Conservation (phyloP, 2,888 invertebrate species). For the Limnephilus marmoratus region DNA sequence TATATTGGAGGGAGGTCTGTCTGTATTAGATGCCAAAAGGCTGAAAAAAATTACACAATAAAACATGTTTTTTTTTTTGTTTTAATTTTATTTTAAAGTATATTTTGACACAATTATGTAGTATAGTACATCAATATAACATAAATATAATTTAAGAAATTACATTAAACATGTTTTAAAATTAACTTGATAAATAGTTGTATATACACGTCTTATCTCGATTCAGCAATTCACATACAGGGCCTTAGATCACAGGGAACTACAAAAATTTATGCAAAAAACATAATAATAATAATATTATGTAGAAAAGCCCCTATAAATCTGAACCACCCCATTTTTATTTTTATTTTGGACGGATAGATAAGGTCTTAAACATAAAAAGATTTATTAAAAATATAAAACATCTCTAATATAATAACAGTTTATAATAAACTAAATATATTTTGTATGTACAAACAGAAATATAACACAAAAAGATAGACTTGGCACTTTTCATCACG, state of each 20-base stretch:
- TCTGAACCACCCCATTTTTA: neutral
- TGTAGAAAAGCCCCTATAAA: neutral
- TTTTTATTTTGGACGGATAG: conserved; percentile 38
- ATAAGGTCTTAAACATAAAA: conserved; percentile 20
- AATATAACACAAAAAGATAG: conserved; percentile 52
- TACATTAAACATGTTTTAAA: neutral
- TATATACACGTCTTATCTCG: conserved; percentile 29
- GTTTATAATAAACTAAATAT: conserved; percentile 49
- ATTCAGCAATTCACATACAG: neutral
- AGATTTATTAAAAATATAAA: conserved; percentile 45
- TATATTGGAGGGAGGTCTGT: neutral
- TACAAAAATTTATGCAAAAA: neutral
- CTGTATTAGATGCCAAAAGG: too few relatives aligned
- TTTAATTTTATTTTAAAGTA: conserved; percentile 26
- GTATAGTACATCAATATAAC: neutral
- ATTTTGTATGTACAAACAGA: conserved; percentile 62
- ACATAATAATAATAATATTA: neutral
- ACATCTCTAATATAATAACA: conserved; percentile 51
- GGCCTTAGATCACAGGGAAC: neutral
- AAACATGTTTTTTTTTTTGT: neutral
- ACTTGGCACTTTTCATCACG: conserved; percentile 66
- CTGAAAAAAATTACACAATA: neutral
- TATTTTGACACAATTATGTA: conserved; percentile 2
- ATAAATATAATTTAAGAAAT: conserved; percentile 41
- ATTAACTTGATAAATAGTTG: conserved; percentile 31